Conservation (phyloP, 2,888 invertebrate species). For the Aporophyla nigra region DNA sequence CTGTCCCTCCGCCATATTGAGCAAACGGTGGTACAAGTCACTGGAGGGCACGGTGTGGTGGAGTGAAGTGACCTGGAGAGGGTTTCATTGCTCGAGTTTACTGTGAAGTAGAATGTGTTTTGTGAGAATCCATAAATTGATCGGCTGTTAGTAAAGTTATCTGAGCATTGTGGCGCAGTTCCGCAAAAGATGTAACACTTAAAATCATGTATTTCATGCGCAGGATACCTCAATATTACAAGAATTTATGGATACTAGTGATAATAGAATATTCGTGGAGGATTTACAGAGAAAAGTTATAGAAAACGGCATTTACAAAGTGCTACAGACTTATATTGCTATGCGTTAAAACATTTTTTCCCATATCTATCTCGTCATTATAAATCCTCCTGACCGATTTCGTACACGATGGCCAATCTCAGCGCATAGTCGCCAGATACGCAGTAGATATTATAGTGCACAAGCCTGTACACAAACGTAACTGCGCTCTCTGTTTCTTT, state of each 20-base stretch:
- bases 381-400: neutral
- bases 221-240: neutral
- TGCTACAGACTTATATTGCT: neutral
- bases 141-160: neutral
- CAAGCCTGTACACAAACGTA: neutral
- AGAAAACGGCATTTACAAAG: neutral
- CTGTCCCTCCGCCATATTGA: conserved; percentile 67
- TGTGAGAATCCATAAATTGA: neutral
- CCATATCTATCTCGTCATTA: neutral
- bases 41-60: neutral
- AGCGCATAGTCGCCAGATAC: neutral
- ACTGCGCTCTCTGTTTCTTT: neutral
- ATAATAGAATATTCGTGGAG: neutral
- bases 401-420: neutral
- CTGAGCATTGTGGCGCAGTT: neutral
- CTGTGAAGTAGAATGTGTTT: neutral
- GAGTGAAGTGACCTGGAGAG: neutral
- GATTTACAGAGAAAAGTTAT: no score
- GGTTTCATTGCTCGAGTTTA: neutral
- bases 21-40: conserved; percentile 42
- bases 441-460: neutral
- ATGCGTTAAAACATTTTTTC: neutral
- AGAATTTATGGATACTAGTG: neutral
- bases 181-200: no score
- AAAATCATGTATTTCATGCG: neutral